Evolutionary conservation across 2,797 vertebrate species (phyloP), one percentile per base, ranked within the genome.

Genomic region (Chrosomus eos): DNA sequence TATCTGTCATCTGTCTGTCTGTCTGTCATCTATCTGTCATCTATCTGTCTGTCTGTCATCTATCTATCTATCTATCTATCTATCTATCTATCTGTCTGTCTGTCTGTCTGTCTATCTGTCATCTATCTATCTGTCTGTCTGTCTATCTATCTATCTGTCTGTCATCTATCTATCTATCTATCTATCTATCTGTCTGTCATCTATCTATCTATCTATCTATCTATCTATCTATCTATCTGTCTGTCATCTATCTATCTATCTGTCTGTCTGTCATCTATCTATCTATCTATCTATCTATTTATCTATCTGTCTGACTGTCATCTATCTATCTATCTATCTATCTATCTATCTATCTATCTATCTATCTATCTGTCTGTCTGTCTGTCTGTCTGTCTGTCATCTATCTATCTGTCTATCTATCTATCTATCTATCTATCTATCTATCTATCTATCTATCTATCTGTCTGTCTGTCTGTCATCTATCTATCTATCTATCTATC

Each of bases 11-110:
- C 40, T 43, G 0, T 43, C 7, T 8, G 3, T 33, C 33, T 31
- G 31, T 31, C 31, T 31, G 31, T 38, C 58, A 0, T 62, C 58
- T 62, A 0, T 26, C n/a, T 26, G 33, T 4, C 4, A 4, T 33
- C 33, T 33, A 3, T 33, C 33, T 33, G 33, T 33, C 33, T 33
- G 3, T 33, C 3, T 33, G 3, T 33, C 0, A 0, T 26, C 5
- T 66, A 0, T 8, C 23, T 26, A 0, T 26, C n/a, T 5, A 0
- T 13, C n/a, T 58, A 1, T 38, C 58, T 28, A 0, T 28, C 23
- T 28, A 0, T 62, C 31, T 55, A 0, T 36, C 28, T 33, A 0
- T 21, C 31, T 31, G 1, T 31, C 16, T 18, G 0, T 21, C 7
- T 16, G 10, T 13, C 51, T 53, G 19, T 55, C 51, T 18, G 5